A percentile compares a stretch with the other conserved stretches of the same genome.
Evolutionary conservation across 2,888 invertebrate genomes (phyloP).

Genomic region (Xylota sylvarum): DNA sequence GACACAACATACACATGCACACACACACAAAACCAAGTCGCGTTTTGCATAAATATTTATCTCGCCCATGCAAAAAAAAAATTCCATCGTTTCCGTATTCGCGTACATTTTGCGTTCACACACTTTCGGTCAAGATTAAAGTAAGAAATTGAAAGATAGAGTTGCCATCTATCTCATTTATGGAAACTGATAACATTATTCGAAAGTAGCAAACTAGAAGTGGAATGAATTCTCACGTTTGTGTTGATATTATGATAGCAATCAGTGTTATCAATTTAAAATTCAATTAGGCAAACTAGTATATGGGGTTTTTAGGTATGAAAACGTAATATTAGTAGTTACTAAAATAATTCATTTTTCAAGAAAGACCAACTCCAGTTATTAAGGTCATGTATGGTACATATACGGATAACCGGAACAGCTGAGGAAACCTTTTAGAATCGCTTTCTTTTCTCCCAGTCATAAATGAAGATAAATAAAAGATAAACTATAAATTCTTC

Average conservation of each 20-base stretch:
- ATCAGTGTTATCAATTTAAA: not conserved
- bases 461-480: too few relatives aligned
- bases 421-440: too few relatives aligned
- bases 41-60: slow-evolving; percentile 70
- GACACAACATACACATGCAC: slow-evolving; percentile 9
- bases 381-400: too few relatives aligned
- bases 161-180: slow-evolving; percentile 37
- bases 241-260: not conserved
- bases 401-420: too few relatives aligned
- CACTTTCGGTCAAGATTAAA: slow-evolving; percentile 61
- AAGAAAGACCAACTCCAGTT: too few relatives aligned
- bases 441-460: too few relatives aligned
- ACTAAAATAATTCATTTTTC: too few relatives aligned
- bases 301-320: too few relatives aligned
- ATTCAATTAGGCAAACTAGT: not conserved
- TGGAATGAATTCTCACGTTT: not conserved
- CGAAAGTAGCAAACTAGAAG: not conserved
- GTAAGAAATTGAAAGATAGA: slow-evolving; percentile 34
- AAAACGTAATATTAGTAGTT: too few relatives aligned
- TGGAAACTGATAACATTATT: not conserved
- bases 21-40: slow-evolving; percentile 11
- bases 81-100: slow-evolving; percentile 72
- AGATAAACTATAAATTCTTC: too few relatives aligned
- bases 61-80: slow-evolving; percentile 36
- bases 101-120: slow-evolving; percentile 39